Evolutionary conservation across 1,140 invertebrate genomes (phyloP).

Genomic region (Halesus radiatus): DNA sequence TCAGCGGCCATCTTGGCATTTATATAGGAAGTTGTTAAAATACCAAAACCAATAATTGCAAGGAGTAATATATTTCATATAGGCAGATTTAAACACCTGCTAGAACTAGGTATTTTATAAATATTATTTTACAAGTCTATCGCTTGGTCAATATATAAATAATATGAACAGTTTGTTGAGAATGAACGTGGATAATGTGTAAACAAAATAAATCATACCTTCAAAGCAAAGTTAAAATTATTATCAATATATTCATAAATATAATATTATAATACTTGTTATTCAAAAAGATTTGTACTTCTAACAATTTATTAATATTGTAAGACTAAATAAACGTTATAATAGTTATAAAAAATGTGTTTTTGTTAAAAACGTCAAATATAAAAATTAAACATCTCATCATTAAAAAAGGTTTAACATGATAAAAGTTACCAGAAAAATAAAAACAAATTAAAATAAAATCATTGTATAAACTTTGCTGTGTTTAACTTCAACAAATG

Average conservation of each 20-base stretch:
- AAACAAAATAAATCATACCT: not conserved
- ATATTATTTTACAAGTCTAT: not conserved
- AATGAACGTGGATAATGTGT: not conserved
- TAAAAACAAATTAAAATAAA: not conserved
- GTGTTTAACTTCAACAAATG: not conserved
- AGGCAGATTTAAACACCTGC: too few species aligned
- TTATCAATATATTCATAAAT: constrained; percentile 16
- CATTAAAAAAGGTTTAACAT: constrained; percentile 9
- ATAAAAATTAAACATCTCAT: constrained; percentile 9
- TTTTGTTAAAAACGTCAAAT: constrained; percentile 9
- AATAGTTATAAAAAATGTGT: constrained; percentile 1
- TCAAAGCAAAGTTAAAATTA: not conserved
- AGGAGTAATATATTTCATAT: too few species aligned
- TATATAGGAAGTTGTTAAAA: too few species aligned
- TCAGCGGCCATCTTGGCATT: too few species aligned
- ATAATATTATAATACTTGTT: constrained; percentile 30
- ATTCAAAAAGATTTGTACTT: constrained; percentile 34
- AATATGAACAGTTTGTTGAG: not conserved
- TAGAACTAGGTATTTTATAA: constrained; percentile 4
- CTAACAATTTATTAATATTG: constrained; percentile 30
- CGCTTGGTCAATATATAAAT: constrained; percentile 24
- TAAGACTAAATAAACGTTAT: constrained; percentile 13
- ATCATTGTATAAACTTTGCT: constrained; percentile 11
- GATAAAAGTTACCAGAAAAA: not conserved
- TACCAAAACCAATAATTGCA: too few species aligned